phyloP scores from a whole-genome alignment of 2,797 vertebrate genomes.

The Falco berigora region DNA sequence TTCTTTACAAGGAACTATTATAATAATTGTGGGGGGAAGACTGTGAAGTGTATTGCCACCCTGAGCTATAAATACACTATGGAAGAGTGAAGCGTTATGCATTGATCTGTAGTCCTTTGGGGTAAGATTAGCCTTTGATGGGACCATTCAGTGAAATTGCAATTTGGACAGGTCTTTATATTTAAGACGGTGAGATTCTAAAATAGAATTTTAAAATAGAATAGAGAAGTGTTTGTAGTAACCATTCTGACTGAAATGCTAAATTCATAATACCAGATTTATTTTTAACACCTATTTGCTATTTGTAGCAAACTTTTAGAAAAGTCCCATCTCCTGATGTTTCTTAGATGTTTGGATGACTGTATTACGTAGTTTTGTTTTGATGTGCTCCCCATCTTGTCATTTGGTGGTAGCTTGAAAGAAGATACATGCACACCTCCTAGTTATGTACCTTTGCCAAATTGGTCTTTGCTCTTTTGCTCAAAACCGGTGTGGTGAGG shows the following conservation, averaged over 20 bases:
- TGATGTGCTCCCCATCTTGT: not conserved
- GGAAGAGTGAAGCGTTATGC: not conserved
- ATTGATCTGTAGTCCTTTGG: not conserved
- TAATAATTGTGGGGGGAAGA: not conserved
- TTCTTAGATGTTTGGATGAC: not conserved
- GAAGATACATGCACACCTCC: not conserved
- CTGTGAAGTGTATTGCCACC: not conserved
- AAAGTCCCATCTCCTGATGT: not conserved
- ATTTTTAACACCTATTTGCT: not conserved
- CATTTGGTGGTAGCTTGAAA: not conserved
- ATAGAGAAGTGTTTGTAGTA: not conserved
- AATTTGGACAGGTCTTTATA: not conserved
- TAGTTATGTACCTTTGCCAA: not conserved
- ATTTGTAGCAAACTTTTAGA: not conserved
- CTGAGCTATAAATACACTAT: not conserved
- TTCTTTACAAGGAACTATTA: not conserved
- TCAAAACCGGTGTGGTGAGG: not conserved
- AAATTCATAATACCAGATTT: not conserved
- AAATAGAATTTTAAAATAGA: not conserved
- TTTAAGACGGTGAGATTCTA: not conserved
- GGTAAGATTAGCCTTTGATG: not conserved
- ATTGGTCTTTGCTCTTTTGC: not conserved
- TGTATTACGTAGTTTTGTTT: not conserved
- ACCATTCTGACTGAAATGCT: not conserved
- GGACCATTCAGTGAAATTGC: not conserved